Conservation (phyloP, 2,888 invertebrate species). For the Ganaspis brasiliensis region DNA sequence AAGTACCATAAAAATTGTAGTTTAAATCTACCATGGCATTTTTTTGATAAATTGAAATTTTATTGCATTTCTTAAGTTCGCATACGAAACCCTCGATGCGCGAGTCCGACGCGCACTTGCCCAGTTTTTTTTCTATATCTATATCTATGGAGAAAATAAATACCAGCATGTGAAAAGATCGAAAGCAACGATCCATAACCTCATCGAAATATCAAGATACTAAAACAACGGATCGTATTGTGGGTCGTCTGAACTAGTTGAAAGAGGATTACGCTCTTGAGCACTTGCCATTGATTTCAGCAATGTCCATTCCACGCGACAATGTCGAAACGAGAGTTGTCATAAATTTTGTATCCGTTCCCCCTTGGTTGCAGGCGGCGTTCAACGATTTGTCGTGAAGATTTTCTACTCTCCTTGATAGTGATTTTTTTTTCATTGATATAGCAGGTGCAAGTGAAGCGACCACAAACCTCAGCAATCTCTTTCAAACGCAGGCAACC, state of each 20-base stretch:
- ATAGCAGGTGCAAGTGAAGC: conserved; percentile 28
- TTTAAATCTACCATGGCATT: too few relatives aligned
- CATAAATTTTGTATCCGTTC: conserved; percentile 81
- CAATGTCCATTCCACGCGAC: conserved; percentile 29
- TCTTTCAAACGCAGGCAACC: conserved; percentile 24
- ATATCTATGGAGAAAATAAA: too few relatives aligned
- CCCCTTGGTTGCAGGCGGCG: conserved; percentile 66
- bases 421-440: conserved; percentile 19
- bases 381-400: conserved; percentile 70
- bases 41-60: too few relatives aligned
- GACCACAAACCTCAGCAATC: conserved; percentile 37
- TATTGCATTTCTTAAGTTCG: too few relatives aligned
- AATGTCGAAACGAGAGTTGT: conserved; percentile 78
- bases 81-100: too few relatives aligned
- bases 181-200: conserved; percentile 9
- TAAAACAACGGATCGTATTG: conserved; percentile 14
- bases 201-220: conserved; percentile 26
- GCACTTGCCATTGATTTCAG: conserved; percentile 39
- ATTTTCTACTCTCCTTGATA: conserved; percentile 49
- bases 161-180: conserved; percentile 4
- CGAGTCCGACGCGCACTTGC: too few relatives aligned
- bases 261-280: conserved; percentile 29
- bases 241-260: neutral
- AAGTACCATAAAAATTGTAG: too few relatives aligned
- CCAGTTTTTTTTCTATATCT: too few relatives aligned